Evolutionary conservation across 2,113 vertebrate species (phyloP).

Genomic region (Pituophis catenifer): DNA sequence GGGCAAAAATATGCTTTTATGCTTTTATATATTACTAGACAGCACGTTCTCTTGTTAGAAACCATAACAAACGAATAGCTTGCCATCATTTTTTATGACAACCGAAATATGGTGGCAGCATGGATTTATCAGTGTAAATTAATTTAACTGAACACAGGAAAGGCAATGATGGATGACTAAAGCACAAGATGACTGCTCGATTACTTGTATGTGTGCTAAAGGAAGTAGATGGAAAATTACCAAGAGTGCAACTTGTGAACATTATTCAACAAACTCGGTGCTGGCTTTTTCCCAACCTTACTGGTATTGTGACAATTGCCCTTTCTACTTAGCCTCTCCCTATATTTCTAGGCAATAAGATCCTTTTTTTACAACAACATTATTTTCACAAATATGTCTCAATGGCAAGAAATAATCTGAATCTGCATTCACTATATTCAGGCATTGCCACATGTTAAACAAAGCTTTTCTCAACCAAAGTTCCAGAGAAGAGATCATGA

Average conservation of each 20-base stretch:
- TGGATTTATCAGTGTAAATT: not conserved
- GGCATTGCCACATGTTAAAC: not conserved
- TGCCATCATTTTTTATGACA: not conserved
- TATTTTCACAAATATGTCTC: not conserved
- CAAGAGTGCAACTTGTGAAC: not conserved
- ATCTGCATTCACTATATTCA: not conserved
- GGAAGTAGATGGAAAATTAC: not conserved
- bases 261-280: not conserved
- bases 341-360: not conserved
- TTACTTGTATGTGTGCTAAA: not conserved
- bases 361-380: not conserved
- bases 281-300: not conserved
- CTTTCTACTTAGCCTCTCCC: not conserved
- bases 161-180: not conserved
- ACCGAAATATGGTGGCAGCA: not conserved
- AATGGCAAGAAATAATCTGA: not conserved
- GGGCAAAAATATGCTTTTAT: not conserved
- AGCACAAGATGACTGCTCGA: not conserved
- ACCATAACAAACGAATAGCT: not conserved
- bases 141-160: not conserved
- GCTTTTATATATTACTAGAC: not conserved
- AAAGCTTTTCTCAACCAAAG: not conserved
- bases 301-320: not conserved
- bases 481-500: not conserved
- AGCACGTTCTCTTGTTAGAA: not conserved